Evolutionary conservation across 2,888 invertebrate genomes (phyloP).

Genomic region (Rhabditophanes sp.): DNA sequence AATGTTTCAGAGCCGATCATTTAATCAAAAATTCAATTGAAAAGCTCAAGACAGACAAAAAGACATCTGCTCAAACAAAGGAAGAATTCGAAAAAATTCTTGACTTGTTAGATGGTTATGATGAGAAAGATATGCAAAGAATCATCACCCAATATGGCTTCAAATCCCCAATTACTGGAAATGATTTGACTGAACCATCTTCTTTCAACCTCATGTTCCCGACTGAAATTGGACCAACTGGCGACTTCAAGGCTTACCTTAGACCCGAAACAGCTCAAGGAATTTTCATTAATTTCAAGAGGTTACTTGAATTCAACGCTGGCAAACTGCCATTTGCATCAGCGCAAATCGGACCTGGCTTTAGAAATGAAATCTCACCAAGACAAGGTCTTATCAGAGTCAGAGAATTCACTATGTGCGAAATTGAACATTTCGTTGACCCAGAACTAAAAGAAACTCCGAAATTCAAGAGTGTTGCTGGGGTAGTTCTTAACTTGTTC

Average conservation of each 20-base stretch:
- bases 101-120: constrained; percentile 52
- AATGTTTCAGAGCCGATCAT: constrained; percentile 92
- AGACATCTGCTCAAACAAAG: constrained; percentile 54
- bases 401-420: constrained; percentile 82
- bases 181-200: constrained; percentile 79
- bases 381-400: constrained; percentile 49
- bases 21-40: constrained; percentile 59
- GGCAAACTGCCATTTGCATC: constrained; percentile 69
- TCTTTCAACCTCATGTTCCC: constrained; percentile 99
- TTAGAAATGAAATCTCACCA: constrained; percentile 97
- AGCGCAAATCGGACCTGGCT: constrained; percentile 93
- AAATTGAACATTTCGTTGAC: constrained; percentile 98
- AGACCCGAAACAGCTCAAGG: constrained; percentile 98
- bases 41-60: constrained; percentile 57
- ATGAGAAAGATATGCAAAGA: constrained; percentile 36
- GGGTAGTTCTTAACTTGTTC: constrained; percentile 65
- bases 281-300: constrained; percentile 97
- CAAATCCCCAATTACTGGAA: constrained; percentile 84
- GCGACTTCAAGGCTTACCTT: constrained; percentile 68
- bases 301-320: constrained; percentile 87
- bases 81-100: constrained; percentile 61
- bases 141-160: constrained; percentile 72
- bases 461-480: constrained; percentile 62
- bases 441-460: constrained; percentile 69
- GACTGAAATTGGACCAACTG: constrained; percentile 91